Evolutionary conservation across 1,140 invertebrate genomes (phyloP).

Genomic region (Tyrophagus putrescentiae): DNA sequence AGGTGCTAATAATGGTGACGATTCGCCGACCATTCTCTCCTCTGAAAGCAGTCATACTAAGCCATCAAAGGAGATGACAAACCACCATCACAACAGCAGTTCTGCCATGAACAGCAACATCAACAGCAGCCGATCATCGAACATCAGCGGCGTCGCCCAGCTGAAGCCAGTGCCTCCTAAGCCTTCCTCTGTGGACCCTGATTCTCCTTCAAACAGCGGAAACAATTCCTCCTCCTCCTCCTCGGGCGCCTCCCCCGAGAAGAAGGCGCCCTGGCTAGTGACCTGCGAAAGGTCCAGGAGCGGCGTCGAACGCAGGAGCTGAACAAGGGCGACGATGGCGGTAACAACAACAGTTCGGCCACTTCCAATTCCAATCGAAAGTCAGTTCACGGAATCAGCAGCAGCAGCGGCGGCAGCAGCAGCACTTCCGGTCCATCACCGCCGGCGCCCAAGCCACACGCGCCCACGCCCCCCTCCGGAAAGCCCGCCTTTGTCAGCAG

Average conservation of each 20-base stretch:
- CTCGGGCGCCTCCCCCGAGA: not conserved
- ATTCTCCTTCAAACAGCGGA: not conserved
- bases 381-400: too few species aligned
- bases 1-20: too few species aligned
- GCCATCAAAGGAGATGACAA: not conserved
- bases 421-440: not conserved
- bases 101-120: slow-evolving; percentile 9
- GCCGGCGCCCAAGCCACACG: not conserved
- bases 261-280: slow-evolving; percentile 17
- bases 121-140: not conserved
- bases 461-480: not conserved
- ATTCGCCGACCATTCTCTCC: too few species aligned
- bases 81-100: not conserved
- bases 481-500: not conserved
- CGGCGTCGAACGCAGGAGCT: not conserved
- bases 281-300: slow-evolving; percentile 16
- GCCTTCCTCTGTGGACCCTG: not conserved
- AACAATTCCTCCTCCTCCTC: too few species aligned
- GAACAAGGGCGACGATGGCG: not conserved
- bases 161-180: not conserved
- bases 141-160: not conserved
- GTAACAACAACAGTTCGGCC: too few species aligned
- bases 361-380: too few species aligned
- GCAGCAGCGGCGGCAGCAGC: too few species aligned
- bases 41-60: slow-evolving; percentile 1